phyloP scores from a whole-genome alignment of 2,888 invertebrate genomes.

The Synanthedon andrenaeformis region DNA sequence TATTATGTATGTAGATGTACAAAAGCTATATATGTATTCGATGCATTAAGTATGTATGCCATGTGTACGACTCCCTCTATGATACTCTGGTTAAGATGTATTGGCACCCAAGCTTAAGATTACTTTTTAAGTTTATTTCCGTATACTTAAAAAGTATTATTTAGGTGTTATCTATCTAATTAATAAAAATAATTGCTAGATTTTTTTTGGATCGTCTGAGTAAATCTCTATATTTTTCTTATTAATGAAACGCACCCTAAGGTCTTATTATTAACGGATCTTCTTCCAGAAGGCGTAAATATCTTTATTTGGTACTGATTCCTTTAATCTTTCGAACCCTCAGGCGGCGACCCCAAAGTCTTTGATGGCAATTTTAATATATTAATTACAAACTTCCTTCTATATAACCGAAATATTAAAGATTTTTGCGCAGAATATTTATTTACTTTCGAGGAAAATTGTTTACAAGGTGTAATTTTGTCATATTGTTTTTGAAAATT shows the following conservation, averaged over 20 bases:
- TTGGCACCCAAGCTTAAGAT: too few species aligned
- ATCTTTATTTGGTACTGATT: neutral
- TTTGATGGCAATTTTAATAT: neutral
- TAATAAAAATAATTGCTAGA: neutral
- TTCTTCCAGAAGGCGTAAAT: neutral
- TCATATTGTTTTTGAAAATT: too few species aligned
- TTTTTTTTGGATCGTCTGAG: neutral
- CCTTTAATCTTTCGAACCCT: neutral
- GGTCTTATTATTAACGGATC: neutral
- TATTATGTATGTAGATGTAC: too few species aligned
- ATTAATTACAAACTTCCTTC: neutral
- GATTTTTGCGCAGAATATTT: neutral
- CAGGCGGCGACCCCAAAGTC: neutral
- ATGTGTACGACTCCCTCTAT: too few species aligned
- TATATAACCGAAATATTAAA: neutral
- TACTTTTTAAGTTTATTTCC: too few species aligned
- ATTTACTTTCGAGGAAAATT: neutral
- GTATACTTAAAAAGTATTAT: too few species aligned
- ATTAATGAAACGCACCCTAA: neutral
- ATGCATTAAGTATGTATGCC: too few species aligned
- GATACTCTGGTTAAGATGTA: too few species aligned
- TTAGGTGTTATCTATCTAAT: too few species aligned
- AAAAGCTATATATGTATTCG: too few species aligned
- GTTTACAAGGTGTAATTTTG: too few species aligned
- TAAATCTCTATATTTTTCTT: neutral